Base-by-base conservation (phyloP, 2,888 invertebrate species). In the Nemotelus pantherinus region DNA sequence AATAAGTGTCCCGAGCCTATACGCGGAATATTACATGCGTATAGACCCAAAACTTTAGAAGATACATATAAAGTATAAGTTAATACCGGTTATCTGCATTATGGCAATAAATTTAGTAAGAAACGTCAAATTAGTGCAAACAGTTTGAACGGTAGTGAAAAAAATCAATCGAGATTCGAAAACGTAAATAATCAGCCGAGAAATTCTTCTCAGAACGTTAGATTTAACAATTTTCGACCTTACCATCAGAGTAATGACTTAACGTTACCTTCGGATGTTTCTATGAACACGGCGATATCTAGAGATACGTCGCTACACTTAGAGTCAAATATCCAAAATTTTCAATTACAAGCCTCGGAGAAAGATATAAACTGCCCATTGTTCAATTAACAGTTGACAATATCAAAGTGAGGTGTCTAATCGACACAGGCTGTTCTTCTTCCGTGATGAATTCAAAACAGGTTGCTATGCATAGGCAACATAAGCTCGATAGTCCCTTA, bases 81-180 rank as follows among this genome's bases (percentile, higher is more conserved):
- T 7, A 71, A 71, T 71, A 71, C 71, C 2, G 71, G 71, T 39
- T 71, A 71, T 9, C 44, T 57, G 7, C 57, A 71, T 57, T 71
- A 71, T n/a, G 63, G 63, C 43, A 63, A 41, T n/a, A 1, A n/a
- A 58, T 58, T 58, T n/a, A n/a, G 25, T 58, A 58, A n/a, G 25
- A 58, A 58, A 58, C 58, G 25, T 25, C 2, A 10, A 57, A n/a
- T 25, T 25, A 25, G 25, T 25, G 25, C 25, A n/a, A 9, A 63
- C 43, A 63, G 43, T 63, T 2, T 41, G 2, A 63, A 63, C 43
- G 10, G 57, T 57, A 57, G 57, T 57, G 57, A 25, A 57, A 10
- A 2, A 57, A 2, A 25, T 57, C 9, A 10, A 57, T 25, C 25
- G 25, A 25, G 25, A 25, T 25, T 25, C 25, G 25, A 25, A 25